Evolutionary conservation across 2,888 invertebrate species (phyloP).

Genomic region (Troides helena): DNA sequence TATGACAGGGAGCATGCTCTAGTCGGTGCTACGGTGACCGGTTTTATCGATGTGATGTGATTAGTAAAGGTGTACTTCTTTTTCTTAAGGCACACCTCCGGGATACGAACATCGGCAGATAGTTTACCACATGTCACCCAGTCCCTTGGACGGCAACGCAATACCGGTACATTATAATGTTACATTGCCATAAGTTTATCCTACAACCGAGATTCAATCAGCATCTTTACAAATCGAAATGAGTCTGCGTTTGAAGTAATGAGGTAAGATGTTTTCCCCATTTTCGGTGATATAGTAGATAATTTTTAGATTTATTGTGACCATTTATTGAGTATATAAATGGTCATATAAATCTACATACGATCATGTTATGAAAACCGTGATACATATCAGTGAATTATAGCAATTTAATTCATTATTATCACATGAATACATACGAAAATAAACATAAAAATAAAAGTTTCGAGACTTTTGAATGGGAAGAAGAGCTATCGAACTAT

Average conservation of each 20-base stretch:
- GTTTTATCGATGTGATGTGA: slow-evolving; percentile 23
- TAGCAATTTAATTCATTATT: background rate
- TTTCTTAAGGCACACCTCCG: too few species aligned
- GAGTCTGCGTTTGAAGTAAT: too few species aligned
- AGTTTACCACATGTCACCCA: too few species aligned
- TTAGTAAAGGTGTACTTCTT: slow-evolving; percentile 4
- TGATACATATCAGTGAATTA: background rate
- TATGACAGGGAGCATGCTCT: slow-evolving; percentile 61
- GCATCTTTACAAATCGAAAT: too few species aligned
- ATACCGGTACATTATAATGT: too few species aligned
- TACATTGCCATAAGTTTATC: too few species aligned
- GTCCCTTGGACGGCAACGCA: too few species aligned
- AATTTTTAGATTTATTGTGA: slow-evolving; percentile 3
- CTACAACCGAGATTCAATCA: too few species aligned
- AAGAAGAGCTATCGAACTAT: slow-evolving; percentile 53
- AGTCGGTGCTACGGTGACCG: slow-evolving; percentile 33
- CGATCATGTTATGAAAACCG: background rate
- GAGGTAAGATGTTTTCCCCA: too few species aligned
- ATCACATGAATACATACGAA: background rate
- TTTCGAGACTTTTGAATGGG: background rate
- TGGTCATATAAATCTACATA: background rate
- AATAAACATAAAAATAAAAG: background rate
- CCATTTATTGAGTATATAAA: too few species aligned
- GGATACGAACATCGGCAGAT: too few species aligned
- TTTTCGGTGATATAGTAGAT: background rate